These are phyloP conservation scores for Liparis tanakae DNA, from an alignment of 2,797 vertebrate genomes.

Conservation along the genomic window DNA sequence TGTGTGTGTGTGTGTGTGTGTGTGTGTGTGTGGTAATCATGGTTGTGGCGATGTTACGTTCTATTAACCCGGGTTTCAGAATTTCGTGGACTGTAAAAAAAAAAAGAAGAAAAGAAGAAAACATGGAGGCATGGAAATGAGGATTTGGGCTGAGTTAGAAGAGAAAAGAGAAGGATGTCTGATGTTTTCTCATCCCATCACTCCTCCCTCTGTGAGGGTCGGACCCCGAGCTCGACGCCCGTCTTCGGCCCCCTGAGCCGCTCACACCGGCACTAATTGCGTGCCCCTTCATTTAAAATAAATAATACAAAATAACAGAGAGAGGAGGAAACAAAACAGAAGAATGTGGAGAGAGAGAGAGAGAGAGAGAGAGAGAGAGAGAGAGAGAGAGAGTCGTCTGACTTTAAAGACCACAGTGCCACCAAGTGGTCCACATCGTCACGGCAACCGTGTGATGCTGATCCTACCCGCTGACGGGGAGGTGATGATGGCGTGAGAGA, in stretches of 20 bases:
- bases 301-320: conserved; percentile 16
- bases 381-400: conserved; percentile 3
- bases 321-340: conserved; percentile 16
- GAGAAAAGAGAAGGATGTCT: conserved; percentile 50
- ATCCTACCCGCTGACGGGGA: conserved; percentile 28
- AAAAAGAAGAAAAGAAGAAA: too few relatives aligned
- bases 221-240: conserved; percentile 26
- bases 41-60: conserved; percentile 61
- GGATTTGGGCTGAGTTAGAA: conserved; percentile 35
- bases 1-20: too few relatives aligned
- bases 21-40: too few relatives aligned
- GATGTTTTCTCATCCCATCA: conserved; percentile 28
- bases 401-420: conserved; percentile 79
- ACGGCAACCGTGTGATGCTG: conserved; percentile 20
- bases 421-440: conserved; percentile 69
- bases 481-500: conserved; percentile 56
- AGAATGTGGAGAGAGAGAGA: not conserved
- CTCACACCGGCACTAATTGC: conserved; percentile 58
- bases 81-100: conserved; percentile 41
- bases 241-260: conserved; percentile 42
- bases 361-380: too few relatives aligned
- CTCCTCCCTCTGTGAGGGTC: conserved; percentile 39
- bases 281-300: conserved; percentile 62
- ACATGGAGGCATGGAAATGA: conserved; percentile 59
- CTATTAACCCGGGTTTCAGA: conserved; percentile 53